Conservation (phyloP, 2,797 vertebrate genomes). For the Molossus alvarezi region DNA sequence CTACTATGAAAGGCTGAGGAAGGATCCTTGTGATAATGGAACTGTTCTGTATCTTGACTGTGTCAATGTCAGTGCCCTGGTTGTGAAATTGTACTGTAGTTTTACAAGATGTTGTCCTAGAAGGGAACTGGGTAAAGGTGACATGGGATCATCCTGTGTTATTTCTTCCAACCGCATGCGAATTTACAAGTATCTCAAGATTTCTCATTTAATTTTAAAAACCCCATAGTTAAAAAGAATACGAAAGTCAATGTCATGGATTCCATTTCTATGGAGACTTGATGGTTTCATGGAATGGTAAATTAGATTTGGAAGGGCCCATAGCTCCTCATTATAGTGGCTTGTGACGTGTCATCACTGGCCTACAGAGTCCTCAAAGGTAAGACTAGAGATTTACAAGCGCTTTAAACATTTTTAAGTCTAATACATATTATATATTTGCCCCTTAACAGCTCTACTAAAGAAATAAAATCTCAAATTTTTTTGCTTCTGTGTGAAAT, state of each 20-base stretch:
- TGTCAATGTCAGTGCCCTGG: neutral
- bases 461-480: neutral
- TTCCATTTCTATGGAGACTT: neutral
- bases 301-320: neutral
- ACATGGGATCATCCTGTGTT: neutral
- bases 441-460: neutral
- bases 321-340: neutral
- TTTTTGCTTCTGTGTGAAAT: slow-evolving; percentile 43
- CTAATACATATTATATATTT: neutral
- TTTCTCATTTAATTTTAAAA: slow-evolving; percentile 40
- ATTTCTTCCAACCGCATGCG: too few relatives aligned
- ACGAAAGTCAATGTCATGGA: neutral
- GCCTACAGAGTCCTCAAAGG: neutral
- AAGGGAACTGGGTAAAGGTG: neutral
- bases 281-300: neutral
- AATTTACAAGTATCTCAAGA: slow-evolving; percentile 17
- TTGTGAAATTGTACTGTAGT: neutral
- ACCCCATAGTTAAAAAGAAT: neutral
- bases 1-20: neutral
- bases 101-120: neutral
- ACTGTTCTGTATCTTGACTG: neutral
- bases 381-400: slow-evolving; percentile 40
- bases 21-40: neutral
- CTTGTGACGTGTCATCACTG: neutral
- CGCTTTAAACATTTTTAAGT: neutral